Percentiles rank a stretch among this genome's conserved stretches.
Conservation (phyloP, 2,113 vertebrate genomes). For the Limnothrissa miodon region DNA sequence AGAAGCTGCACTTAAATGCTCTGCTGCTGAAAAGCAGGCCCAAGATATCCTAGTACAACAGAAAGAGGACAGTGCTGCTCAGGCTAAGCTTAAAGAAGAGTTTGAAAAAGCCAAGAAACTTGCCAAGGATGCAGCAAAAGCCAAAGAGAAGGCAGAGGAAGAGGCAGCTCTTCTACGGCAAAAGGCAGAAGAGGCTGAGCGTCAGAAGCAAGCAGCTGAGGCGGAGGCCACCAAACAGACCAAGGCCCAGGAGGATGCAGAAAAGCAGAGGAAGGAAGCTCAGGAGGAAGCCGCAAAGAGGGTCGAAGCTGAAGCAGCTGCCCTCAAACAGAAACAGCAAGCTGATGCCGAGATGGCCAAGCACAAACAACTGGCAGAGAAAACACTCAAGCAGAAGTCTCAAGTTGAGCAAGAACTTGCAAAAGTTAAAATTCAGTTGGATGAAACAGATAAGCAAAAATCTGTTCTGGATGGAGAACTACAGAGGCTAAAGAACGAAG, state of each 20-base stretch:
- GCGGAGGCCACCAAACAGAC: constrained; percentile 80
- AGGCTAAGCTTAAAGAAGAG: constrained; percentile 80
- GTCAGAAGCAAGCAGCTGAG: constrained; percentile 82
- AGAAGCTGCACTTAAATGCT: constrained; percentile 84
- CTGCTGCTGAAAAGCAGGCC: constrained; percentile 81
- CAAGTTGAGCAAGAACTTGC: constrained; percentile 90
- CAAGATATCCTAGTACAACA: constrained; percentile 82
- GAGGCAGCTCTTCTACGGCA: constrained; percentile 79
- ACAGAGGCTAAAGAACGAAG: constrained; percentile 89
- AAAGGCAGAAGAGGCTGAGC: constrained; percentile 87
- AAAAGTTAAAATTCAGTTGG: constrained; percentile 81
- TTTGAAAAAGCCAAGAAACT: constrained; percentile 78
- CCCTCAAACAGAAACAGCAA: constrained; percentile 82
- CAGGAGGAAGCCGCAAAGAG: constrained; percentile 82
- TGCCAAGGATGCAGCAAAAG: constrained; percentile 80
- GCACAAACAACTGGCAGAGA: constrained; percentile 87
- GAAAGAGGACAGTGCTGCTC: constrained; percentile 82
- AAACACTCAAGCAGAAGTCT: constrained; percentile 87
- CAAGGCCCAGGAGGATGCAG: constrained; percentile 78
- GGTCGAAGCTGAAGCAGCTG: constrained; percentile 81
- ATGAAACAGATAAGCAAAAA: constrained; percentile 91
- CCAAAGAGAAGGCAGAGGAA: constrained; percentile 79
- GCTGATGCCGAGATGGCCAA: constrained; percentile 89
- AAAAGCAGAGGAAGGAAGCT: constrained; percentile 84
- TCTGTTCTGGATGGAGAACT: constrained; percentile 86